phyloP scores from a whole-genome alignment of 2,797 vertebrate genomes.

The Coilia nasus region DNA sequence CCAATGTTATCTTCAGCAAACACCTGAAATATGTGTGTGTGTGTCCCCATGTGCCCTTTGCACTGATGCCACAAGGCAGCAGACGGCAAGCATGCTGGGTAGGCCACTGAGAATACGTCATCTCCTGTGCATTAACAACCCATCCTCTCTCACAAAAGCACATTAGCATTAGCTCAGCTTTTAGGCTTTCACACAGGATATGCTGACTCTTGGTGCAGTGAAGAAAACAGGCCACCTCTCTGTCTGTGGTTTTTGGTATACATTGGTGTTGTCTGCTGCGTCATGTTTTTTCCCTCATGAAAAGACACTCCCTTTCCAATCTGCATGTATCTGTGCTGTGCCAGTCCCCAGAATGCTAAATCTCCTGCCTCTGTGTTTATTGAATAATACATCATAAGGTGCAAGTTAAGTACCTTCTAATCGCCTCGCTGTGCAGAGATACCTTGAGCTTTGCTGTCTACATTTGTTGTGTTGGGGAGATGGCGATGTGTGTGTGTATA shows the following conservation, averaged over 20 bases:
- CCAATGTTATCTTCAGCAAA: neutral
- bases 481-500: neutral
- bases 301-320: neutral
- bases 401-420: constrained; percentile 2
- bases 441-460: neutral
- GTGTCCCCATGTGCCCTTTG: neutral
- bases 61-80: neutral
- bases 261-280: neutral
- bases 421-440: neutral
- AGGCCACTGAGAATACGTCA: neutral
- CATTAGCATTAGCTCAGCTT: neutral
- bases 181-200: neutral
- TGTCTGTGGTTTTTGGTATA: neutral
- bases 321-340: neutral
- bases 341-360: neutral
- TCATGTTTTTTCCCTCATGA: neutral
- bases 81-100: neutral
- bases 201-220: neutral
- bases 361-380: neutral
- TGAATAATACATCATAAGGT: constrained; percentile 6
- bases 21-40: neutral
- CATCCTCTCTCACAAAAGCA: neutral
- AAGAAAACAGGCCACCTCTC: neutral
- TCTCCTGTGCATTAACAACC: neutral
- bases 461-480: neutral